These are phyloP conservation scores for Argyresthia albistria DNA, from an alignment of 2,888 invertebrate species.

Conservation along the genomic window DNA sequence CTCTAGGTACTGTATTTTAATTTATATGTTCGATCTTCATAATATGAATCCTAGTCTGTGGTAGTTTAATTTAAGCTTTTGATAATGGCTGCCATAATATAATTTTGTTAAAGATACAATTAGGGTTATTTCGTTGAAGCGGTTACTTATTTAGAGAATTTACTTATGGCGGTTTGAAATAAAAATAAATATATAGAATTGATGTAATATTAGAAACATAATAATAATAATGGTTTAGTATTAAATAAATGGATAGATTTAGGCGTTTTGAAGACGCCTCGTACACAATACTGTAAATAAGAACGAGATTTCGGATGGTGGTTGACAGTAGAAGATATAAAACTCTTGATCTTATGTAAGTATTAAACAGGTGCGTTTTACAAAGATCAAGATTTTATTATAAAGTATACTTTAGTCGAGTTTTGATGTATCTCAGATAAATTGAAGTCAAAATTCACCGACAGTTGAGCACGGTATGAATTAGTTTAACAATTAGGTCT, in stretches of 20 bases:
- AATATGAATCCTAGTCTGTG: constrained; percentile 55
- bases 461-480: constrained; percentile 61
- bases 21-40: not conserved
- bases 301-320: too few species aligned
- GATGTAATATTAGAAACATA: constrained; percentile 6
- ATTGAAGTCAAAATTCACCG: constrained; percentile 7
- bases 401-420: not conserved
- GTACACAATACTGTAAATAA: constrained; percentile 1
- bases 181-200: constrained; percentile 7
- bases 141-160: not conserved
- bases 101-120: not conserved
- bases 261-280: not conserved
- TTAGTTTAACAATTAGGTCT: constrained; percentile 18
- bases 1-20: too few species aligned
- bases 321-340: not conserved
- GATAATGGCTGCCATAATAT: constrained; percentile 29
- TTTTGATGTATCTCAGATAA: not conserved
- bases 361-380: not conserved
- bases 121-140: not conserved
- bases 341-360: not conserved
- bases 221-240: not conserved
- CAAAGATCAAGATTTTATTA: not conserved
- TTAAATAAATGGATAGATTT: not conserved
- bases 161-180: not conserved
- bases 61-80: constrained; percentile 41